These are phyloP conservation scores for Drosophila meridiana DNA, from an alignment of 2,888 invertebrate genomes.

Conservation along the genomic window DNA sequence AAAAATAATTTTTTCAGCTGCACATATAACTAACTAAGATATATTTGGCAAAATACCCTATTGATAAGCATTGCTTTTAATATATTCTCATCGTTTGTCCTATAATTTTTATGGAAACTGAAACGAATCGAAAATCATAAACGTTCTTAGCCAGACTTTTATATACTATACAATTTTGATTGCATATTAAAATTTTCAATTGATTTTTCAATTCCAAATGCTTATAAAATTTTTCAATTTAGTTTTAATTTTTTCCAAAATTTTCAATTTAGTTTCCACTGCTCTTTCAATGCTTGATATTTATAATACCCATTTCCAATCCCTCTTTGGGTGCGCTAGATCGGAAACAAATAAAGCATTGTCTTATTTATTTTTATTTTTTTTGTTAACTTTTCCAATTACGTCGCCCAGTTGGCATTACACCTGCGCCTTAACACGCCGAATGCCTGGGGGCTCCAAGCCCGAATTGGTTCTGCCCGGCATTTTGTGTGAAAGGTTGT, in stretches of 20 bases:
- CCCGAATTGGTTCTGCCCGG: conserved; percentile 58
- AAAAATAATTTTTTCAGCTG: too few relatives aligned
- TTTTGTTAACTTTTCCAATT: conserved; percentile 59
- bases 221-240: neutral
- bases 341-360: conserved; percentile 1
- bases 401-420: conserved; percentile 67
- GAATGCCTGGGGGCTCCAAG: conserved; percentile 42
- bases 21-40: too few relatives aligned
- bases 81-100: too few relatives aligned
- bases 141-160: neutral
- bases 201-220: neutral
- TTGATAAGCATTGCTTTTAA: too few relatives aligned
- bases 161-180: neutral
- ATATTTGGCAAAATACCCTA: too few relatives aligned
- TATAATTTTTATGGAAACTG: neutral
- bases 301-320: neutral
- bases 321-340: neutral
- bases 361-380: conserved; percentile 7
- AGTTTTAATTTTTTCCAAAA: neutral
- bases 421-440: conserved; percentile 64
- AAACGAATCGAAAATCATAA: neutral
- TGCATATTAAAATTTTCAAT: neutral
- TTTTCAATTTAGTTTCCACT: neutral
- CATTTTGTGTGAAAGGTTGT: conserved; percentile 62
- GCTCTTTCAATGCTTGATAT: neutral